phyloP scores from a whole-genome alignment of 2,888 invertebrate genomes.

The Trisateles emortualis region DNA sequence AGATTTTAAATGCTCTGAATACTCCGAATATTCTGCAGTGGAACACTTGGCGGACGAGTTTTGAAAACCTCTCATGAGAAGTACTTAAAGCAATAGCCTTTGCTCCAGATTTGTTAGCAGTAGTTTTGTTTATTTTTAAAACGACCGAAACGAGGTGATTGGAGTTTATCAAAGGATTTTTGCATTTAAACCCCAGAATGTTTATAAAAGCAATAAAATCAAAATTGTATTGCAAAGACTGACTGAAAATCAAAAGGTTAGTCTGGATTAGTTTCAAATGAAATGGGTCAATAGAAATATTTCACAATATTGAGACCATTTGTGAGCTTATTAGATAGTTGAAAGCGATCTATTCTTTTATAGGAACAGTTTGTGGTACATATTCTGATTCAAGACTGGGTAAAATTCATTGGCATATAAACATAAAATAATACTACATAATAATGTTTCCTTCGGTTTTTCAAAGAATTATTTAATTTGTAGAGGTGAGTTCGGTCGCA shows the following conservation, averaged over 20 bases:
- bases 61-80: constrained; percentile 65
- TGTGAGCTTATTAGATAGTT: constrained; percentile 28
- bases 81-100: constrained; percentile 63
- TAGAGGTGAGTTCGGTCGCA: constrained; percentile 23
- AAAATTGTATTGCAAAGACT: constrained; percentile 16
- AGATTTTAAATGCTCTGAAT: constrained; percentile 68
- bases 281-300: constrained; percentile 45
- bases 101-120: constrained; percentile 65
- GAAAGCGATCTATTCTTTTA: constrained; percentile 58
- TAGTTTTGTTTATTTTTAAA: constrained; percentile 66
- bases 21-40: constrained; percentile 44
- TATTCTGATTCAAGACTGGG: constrained; percentile 29
- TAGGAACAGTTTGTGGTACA: constrained; percentile 33
- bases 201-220: constrained; percentile 26
- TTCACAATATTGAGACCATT: constrained; percentile 51
- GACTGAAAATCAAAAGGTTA: constrained; percentile 13
- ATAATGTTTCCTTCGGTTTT: constrained; percentile 21
- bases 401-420: constrained; percentile 16
- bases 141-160: constrained; percentile 52
- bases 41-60: constrained; percentile 64
- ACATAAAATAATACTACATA: constrained; percentile 19
- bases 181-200: constrained; percentile 36
- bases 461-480: constrained; percentile 19
- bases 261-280: constrained; percentile 21
- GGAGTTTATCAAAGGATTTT: constrained; percentile 53